These are phyloP conservation scores for Psittacula derbiana DNA, from an alignment of 2,797 vertebrate species.

Conservation along the genomic window DNA sequence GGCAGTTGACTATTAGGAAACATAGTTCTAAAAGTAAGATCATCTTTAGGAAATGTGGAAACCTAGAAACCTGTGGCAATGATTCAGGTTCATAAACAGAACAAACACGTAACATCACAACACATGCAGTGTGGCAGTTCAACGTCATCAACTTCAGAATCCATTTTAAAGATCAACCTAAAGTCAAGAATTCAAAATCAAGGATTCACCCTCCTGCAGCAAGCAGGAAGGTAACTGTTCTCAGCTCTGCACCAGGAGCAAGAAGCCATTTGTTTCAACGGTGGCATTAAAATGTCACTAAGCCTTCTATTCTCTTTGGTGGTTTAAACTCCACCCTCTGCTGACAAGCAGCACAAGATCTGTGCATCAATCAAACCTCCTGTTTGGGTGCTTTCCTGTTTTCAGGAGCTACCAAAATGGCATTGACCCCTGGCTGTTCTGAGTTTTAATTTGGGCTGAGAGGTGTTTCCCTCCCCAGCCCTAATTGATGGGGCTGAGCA, in stretches of 20 bases:
- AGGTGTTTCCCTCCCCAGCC: background rate
- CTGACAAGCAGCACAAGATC: background rate
- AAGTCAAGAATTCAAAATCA: background rate
- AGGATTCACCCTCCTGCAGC: background rate
- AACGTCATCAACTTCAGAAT: background rate
- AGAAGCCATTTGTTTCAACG: background rate
- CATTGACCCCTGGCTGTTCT: background rate
- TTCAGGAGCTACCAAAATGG: background rate
- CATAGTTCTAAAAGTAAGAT: background rate
- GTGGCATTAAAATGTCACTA: background rate
- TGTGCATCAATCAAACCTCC: background rate
- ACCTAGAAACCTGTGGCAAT: background rate
- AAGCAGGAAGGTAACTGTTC: background rate
- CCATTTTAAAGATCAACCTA: background rate
- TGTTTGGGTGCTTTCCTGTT: background rate
- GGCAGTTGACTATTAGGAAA: background rate
- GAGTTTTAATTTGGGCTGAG: background rate
- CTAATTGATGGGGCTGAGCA: background rate
- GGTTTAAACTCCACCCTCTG: background rate
- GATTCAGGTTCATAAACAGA: background rate
- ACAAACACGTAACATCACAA: rapidly evolving
- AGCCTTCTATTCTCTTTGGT: background rate
- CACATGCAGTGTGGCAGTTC: rapidly evolving
- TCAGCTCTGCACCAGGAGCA: rapidly evolving
- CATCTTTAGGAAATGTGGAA: background rate